Base-by-base conservation (phyloP, 2,113 vertebrate species). In the Percopsis transmontana region DNA sequence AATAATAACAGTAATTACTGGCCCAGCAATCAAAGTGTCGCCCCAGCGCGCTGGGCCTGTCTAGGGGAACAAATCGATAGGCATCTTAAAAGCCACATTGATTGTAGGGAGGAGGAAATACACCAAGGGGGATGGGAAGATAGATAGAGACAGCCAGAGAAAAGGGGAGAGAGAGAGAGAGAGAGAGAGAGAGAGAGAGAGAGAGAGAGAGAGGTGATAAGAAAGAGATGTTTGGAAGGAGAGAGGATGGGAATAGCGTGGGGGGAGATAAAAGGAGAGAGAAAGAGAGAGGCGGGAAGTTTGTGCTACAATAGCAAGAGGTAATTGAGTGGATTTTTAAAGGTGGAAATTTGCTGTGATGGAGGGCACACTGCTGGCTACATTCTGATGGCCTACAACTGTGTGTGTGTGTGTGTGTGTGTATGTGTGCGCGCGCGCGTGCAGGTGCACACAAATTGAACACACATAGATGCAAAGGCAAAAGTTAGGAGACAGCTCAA, bases 1-100 rank as follows among this genome's bases (percentile, higher is more conserved):
- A 93, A 93, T 93, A 93, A 93, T 93, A 93, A 93, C 91, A 92
- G 92, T 92, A 92, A 93, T 93, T 93, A 93, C 92, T 91, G 87
- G 91, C 87, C 88, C 90, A 90, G 91, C 92, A 93, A 93, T 93
- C 92, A 93, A 93, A 93, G 91, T 91, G 90, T 93, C 90, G 91
- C 91, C 90, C 90, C 85, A 76, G 90, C 84, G 83, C 84, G 77
- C 88, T 79, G 88, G 88, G 89, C 85, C 91, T 91, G 92, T 93
- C 91, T 91, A 79, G 88, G 81, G 90, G 91, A 91, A 88, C 91
- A 91, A 92, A 93, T 93, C 92, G 92, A 93, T 93, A 90, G 90
- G 91, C 92, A 92, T 92, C 90, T 92, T 93, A 93, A 92, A 93
- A 92, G 92, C 91, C 90, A 89, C 90, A 93, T 93, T 93, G 92